A percentile compares a stretch with the other conserved stretches of the same genome.
Conservation (phyloP, 2,113 vertebrate genomes). For the Salminus brasiliensis region DNA sequence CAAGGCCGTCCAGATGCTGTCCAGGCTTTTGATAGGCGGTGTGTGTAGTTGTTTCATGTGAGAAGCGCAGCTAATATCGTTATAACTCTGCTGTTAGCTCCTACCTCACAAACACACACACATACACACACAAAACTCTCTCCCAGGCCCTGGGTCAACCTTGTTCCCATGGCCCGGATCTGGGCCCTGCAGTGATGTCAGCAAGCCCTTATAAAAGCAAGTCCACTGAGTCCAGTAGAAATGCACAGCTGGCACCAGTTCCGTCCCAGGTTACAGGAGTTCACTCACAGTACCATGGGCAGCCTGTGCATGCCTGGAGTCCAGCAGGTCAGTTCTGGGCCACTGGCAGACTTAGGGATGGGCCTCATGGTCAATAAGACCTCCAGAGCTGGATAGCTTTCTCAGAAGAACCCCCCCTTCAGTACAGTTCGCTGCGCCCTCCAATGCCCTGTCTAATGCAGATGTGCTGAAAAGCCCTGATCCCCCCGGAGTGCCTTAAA, state of each 20-base stretch:
- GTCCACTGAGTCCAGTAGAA: conserved; percentile 52
- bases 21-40: neutral
- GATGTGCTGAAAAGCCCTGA: conserved; percentile 64
- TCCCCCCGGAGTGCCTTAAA: conserved; percentile 51
- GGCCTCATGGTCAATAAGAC: conserved; percentile 35
- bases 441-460: conserved; percentile 58
- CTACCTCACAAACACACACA: conserved; percentile 30
- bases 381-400: conserved; percentile 26
- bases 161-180: conserved; percentile 46
- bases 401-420: conserved; percentile 20
- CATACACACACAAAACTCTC: conserved; percentile 31
- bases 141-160: conserved; percentile 47
- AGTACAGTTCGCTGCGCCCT: conserved; percentile 5
- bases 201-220: conserved; percentile 44
- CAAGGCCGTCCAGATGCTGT: too few species aligned
- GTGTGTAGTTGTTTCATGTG: neutral
- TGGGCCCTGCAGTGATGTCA: conserved; percentile 49
- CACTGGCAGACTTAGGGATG: conserved; percentile 13
- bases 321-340: conserved; percentile 41
- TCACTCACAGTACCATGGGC: conserved; percentile 18
- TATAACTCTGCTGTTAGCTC: neutral
- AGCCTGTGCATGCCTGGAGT: neutral
- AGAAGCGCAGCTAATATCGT: neutral
- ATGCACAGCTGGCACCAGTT: conserved; percentile 49
- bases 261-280: neutral